A percentile compares a stretch with the other conserved stretches of the same genome.
Evolutionary conservation across 1,140 invertebrate genomes (phyloP).

Genomic region (Apis dorsata): DNA sequence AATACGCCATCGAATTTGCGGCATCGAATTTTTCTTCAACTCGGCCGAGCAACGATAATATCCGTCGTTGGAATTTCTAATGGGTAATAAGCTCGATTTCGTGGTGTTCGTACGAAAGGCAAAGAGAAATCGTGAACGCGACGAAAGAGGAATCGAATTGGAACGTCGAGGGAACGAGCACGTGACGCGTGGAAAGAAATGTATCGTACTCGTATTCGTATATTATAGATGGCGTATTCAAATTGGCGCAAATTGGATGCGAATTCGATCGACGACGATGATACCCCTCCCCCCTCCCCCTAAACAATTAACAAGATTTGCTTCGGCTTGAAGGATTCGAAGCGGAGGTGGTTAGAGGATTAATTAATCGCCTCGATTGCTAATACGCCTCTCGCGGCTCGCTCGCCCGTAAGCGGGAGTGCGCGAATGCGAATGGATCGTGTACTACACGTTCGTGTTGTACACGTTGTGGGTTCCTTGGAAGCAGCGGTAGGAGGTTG

Average conservation of each 20-base stretch:
- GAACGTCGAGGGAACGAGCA: not conserved
- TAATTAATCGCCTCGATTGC: not conserved
- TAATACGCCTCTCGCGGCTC: not conserved
- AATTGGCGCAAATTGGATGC: no score
- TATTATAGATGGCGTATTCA: no score
- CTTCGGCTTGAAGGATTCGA: no score
- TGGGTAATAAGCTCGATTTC: not conserved
- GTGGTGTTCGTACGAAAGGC: not conserved
- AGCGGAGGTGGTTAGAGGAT: no score
- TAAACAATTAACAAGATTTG: no score
- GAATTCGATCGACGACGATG: no score
- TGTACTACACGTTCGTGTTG: slow-evolving; percentile 7
- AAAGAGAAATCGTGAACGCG: slow-evolving; percentile 34
- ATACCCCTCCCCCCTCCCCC: no score
- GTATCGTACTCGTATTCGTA: no score
- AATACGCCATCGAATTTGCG: no score
- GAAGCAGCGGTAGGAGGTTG: slow-evolving; percentile 46
- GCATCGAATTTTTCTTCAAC: no score
- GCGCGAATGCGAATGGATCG: not conserved
- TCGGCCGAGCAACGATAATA: not conserved
- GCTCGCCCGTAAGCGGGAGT: not conserved
- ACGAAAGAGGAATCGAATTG: slow-evolving; percentile 20
- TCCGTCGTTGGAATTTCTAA: not conserved
- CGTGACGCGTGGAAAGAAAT: not conserved
- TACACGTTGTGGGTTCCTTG: slow-evolving; percentile 22